Evolutionary conservation across 2,797 vertebrate species (phyloP), one percentile per base, ranked within the genome.

Genomic region (Orestias chungarensis): DNA sequence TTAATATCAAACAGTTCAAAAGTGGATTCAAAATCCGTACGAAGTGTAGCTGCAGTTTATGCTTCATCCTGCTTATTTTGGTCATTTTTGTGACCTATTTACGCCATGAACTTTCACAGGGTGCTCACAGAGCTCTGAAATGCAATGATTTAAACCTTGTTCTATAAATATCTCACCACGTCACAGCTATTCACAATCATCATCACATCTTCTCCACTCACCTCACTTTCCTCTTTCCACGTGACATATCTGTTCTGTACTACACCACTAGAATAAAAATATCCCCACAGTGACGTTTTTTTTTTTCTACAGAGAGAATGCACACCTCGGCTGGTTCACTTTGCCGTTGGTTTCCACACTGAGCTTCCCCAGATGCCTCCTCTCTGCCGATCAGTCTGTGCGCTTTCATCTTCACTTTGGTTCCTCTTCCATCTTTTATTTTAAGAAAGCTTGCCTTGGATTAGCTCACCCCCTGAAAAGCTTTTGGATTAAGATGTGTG

Each of bases 331-430:
- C 72, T 49, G 73, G 57, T 52, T 83, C 55, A 38, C 66, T 75
- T 57, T 38, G 69, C 46, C 46, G 75, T 80, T 64, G 52, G 8
- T 70, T 80, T 76, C 68, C 73, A 55, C 68, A 67, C 61, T 43
- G 62, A 25, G 62, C 67, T 76, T 64, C 68, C 27, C 86, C 80
- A 85, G 80, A 89, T 80, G 82, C 83, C 73, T 85, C 73, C 70
- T 74, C 80, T 79, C 69, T 66, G 70, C 75, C 82, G 80, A 89
- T 80, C 82, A 79, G 84, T 68, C 75, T 67, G n/a, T 6, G 11
- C n/a, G n/a, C 85, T 91, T 90, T 91, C 85, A 88, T 88, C 85
- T 87, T 71, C 84, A 86, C 86, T 84, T 88, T 75, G 75, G 74
- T 77, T 75, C 71, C 76, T 73, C 79, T 75, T 78, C 76, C 64